Base-by-base conservation (phyloP, 2,113 vertebrate genomes). In the Girardinichthys multiradiatus region DNA sequence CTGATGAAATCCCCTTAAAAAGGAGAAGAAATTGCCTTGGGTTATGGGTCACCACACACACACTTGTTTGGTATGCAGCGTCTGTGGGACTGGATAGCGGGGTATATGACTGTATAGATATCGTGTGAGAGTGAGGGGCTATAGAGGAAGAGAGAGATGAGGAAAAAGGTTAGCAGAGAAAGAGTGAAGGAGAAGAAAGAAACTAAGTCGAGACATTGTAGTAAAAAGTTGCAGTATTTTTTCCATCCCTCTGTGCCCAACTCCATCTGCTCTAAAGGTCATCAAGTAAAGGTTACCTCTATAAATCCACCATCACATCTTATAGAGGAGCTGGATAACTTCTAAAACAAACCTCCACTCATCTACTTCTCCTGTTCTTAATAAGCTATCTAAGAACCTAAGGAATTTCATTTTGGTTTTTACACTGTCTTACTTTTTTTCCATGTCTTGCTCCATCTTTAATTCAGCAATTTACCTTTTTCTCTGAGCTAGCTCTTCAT, bases 1-100 rank as follows among this genome's bases (percentile, higher is more conserved):
- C 83, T 88, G 90, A 93, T 90, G 86, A 94, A 95, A 94, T 93
- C 91, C 90, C 87, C 87, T 86, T 91, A 89, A 92, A 95, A 91
- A 89, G 83, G 81, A 90, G 89, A 83, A 87, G 86, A 93, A 90
- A 94, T 92, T 93, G 93, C 90, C 84, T 92, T 82, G 88, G 90
- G 92, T 93, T 92, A 92, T 91, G 92, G 93, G 84, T 91, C 88
- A 92, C 86, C 85, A 84, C 88, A 87, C 90, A 86, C 80, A 82
- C 77, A 68, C 79, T 72, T 35, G 63, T 57, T 74, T 72, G 57
- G 75, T 51, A 51, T 33, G 75, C 64, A 15, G 57, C 66, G 57
- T 69, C 68, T 54, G 76, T 45, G 79, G 62, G 75, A 62, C 72
- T 59, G 78, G 27, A 74, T 77, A 51, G 77, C 4, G 27, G 81